Percentiles rank a stretch among this genome's conserved stretches.
phyloP scores from a whole-genome alignment of 2,797 vertebrate genomes.

The Paedocypris micromegethes region DNA sequence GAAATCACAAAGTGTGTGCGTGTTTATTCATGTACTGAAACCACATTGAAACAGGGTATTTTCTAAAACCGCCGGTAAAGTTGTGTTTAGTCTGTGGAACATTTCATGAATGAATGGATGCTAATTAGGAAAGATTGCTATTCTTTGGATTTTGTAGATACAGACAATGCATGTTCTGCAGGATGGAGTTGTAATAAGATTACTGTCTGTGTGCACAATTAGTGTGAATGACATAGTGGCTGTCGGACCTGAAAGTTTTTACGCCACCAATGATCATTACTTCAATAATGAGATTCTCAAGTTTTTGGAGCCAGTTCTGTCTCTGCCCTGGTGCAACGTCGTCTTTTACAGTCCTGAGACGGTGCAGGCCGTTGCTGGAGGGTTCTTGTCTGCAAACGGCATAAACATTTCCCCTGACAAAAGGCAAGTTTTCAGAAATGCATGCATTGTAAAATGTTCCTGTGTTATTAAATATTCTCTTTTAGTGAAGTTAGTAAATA shows the following conservation, averaged over 20 bases:
- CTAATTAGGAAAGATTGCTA: too few species aligned
- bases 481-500: background rate
- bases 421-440: conserved; percentile 62
- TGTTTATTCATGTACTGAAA: too few species aligned
- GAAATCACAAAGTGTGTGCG: background rate
- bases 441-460: background rate
- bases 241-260: conserved; percentile 81
- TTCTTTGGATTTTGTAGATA: too few species aligned
- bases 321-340: conserved; percentile 73
- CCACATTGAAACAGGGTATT: too few species aligned
- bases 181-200: too few species aligned
- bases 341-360: conserved; percentile 83
- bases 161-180: too few species aligned
- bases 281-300: conserved; percentile 55
- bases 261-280: conserved; percentile 88
- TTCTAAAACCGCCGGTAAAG: too few species aligned
- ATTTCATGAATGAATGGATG: too few species aligned
- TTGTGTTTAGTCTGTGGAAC: too few species aligned
- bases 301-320: conserved; percentile 65
- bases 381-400: conserved; percentile 79
- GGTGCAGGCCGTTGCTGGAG: conserved; percentile 79
- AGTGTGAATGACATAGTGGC: conserved; percentile 89
- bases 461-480: background rate
- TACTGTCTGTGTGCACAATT: conserved; percentile 17
- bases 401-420: conserved; percentile 83